Percentiles rank a stretch among this genome's conserved stretches.
Conservation (phyloP, 1,140 invertebrate genomes). For the Adelges cooleyi region DNA sequence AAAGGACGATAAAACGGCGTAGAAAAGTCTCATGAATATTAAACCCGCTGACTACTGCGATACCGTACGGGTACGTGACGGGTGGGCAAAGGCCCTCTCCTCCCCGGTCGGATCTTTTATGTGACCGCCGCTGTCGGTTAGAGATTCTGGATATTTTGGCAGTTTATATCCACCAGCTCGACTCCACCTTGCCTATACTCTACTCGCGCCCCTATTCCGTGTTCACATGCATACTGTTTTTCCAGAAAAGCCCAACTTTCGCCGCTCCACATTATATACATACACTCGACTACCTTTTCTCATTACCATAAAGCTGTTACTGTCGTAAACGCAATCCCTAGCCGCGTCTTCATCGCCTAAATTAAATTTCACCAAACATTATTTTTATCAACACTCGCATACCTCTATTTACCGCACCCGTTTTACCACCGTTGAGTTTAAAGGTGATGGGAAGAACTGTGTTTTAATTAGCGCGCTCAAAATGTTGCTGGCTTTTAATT, state of each 20-base stretch:
- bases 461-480: no score
- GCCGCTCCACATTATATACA: background rate
- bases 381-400: no score
- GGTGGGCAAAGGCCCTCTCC: no score
- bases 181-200: no score
- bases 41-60: background rate
- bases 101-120: background rate
- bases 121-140: background rate
- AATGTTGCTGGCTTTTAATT: no score
- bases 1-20: constrained; percentile 19
- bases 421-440: no score
- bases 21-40: constrained; percentile 26
- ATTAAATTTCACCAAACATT: no score
- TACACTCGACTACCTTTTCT: background rate
- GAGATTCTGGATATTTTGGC: constrained; percentile 23
- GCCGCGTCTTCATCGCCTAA: no score
- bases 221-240: background rate
- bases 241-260: background rate
- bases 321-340: no score
- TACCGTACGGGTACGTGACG: constrained; percentile 3
- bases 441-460: no score
- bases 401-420: no score
- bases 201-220: no score
- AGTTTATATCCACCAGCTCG: background rate
- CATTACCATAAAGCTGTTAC: background rate